These are phyloP conservation scores for Aspidapion aeneum DNA, from an alignment of 2,888 invertebrate genomes.

Conservation along the genomic window DNA sequence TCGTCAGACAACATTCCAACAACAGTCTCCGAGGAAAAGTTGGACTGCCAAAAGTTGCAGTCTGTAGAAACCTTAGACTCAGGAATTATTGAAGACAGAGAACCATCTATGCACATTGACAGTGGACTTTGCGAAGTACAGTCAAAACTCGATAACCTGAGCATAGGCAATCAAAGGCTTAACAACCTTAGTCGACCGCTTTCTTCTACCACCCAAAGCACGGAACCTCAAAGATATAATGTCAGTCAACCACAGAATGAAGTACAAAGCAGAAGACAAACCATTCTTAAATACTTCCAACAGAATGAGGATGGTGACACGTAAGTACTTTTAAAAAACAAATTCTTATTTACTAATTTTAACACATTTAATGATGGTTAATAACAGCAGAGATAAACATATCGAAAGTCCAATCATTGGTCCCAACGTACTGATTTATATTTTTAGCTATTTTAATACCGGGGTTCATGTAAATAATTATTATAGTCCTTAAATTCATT, in stretches of 20 bases:
- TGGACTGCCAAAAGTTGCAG: background rate
- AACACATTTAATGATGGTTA: too few species aligned
- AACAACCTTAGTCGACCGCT: conserved; percentile 42
- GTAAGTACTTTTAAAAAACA: conserved; percentile 57
- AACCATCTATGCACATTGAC: conserved; percentile 55
- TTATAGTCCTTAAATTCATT: too few species aligned
- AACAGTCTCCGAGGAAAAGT: conserved; percentile 17
- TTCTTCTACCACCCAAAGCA: conserved; percentile 10
- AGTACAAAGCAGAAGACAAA: too few species aligned
- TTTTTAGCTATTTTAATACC: too few species aligned
- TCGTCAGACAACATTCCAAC: conserved; percentile 33
- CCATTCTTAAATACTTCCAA: conserved; percentile 67
- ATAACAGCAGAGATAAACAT: too few species aligned
- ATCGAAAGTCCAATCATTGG: too few species aligned
- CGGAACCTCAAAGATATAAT: background rate
- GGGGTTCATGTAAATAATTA: too few species aligned
- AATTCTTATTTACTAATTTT: too few species aligned
- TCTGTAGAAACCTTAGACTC: conserved; percentile 15
- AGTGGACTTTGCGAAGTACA: conserved; percentile 54
- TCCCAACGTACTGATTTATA: too few species aligned
- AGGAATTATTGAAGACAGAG: conserved; percentile 22
- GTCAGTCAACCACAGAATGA: too few species aligned
- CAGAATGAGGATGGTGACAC: conserved; percentile 86
- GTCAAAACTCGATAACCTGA: conserved; percentile 44
- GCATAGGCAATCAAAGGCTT: conserved; percentile 50